Conservation (phyloP, 2,888 invertebrate genomes). For the Caenorhabditis panamensis region DNA sequence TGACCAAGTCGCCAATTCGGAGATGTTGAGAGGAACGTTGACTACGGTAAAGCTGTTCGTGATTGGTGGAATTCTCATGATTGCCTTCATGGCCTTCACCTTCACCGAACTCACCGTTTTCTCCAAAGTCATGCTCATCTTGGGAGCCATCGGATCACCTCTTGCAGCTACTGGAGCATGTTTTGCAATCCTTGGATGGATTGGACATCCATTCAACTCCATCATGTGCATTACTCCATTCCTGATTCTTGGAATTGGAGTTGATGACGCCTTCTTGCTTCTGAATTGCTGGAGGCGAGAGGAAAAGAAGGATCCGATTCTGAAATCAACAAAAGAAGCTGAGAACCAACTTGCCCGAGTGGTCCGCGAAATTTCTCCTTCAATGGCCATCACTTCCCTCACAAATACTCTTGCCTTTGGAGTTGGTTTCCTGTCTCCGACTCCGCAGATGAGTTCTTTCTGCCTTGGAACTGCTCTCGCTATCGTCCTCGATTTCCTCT, state of each 20-base stretch:
- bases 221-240: slow-evolving; percentile 76
- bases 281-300: slow-evolving; percentile 69
- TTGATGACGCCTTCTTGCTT: slow-evolving; percentile 73
- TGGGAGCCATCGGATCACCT: slow-evolving; percentile 69
- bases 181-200: slow-evolving; percentile 70
- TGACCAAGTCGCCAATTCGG: slow-evolving; percentile 78
- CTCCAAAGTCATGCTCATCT: slow-evolving; percentile 63
- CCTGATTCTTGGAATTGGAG: slow-evolving; percentile 72
- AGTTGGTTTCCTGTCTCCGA: slow-evolving; percentile 69
- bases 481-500: slow-evolving; percentile 75
- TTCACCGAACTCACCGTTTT: slow-evolving; percentile 69
- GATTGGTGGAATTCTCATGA: slow-evolving; percentile 70
- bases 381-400: slow-evolving; percentile 71
- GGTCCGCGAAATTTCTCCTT: slow-evolving; percentile 67
- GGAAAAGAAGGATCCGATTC: slow-evolving; percentile 25
- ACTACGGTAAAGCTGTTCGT: slow-evolving; percentile 74
- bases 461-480: slow-evolving; percentile 78
- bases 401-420: slow-evolving; percentile 73
- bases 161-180: slow-evolving; percentile 64
- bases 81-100: slow-evolving; percentile 75
- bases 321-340: slow-evolving; percentile 29
- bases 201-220: slow-evolving; percentile 69
- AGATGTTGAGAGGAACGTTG: slow-evolving; percentile 76
- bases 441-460: slow-evolving; percentile 74
- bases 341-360: slow-evolving; percentile 59